Evolutionary conservation across 2,797 vertebrate genomes (phyloP), one percentile per base, ranked within the genome.

Genomic region (Chromis chromis): DNA sequence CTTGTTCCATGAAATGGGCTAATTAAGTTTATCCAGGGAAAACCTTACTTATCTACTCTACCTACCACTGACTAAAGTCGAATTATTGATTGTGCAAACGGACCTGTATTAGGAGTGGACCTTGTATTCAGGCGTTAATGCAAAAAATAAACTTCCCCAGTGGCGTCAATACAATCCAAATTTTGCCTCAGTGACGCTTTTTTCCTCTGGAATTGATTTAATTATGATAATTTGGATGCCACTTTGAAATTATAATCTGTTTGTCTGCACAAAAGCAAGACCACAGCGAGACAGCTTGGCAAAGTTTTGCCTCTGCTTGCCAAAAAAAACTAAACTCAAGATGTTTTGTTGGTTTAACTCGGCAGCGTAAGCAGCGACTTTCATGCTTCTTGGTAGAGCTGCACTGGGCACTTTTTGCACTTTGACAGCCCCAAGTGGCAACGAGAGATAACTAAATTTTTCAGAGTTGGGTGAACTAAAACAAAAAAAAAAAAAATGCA

Each of bases 1-100:
- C 65, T 66, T 75, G 67, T 54, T 21, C 66, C 63, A 55, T 76
- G 74, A 79, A 81, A 76, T 22, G 33, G 58, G 49, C 74, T 80
- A 68, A 88, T 89, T 79, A 81, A 49, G 74, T 83, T 86, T 44
- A 58, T 71, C 57, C 60, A 46, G 54, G 54, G 63, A 74, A 79
- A 74, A 46, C 46, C 54, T 55, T 4, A 17, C 63, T 74, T 70
- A 68, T 65, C 78, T 54, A 16, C 64, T 39, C 27, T 3, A 36
- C 60, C 53, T 17, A 28, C 31, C 44, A 25, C 27, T 27, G 44
- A 64, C 25, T 28, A 49, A 22, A 62, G 44, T 42, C 50, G 54
- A 31, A 54, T 46, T 74, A 79, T 74, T 21, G 79, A 86, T 82
- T 27, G 24, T 10, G 69, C 48, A 68, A 67, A 82, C 48, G 28